Percentiles rank a stretch among this genome's conserved stretches.
Evolutionary conservation across 2,113 vertebrate species (phyloP).

Genomic region (Lonchura striata): DNA sequence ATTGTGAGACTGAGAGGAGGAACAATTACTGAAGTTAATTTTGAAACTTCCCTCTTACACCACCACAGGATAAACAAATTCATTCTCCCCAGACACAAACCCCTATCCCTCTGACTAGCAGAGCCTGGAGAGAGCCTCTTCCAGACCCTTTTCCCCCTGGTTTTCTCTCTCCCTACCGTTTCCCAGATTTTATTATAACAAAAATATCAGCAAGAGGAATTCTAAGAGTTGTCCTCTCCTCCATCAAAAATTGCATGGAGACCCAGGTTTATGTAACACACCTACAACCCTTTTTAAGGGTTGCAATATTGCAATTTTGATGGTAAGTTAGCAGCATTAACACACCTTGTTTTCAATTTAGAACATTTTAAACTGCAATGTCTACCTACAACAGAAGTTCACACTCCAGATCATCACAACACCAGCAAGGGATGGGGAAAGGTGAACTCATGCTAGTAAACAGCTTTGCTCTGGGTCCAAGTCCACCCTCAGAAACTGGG

Average conservation of each 20-base stretch:
- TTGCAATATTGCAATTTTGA: background rate
- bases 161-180: background rate
- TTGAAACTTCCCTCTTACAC: conserved; percentile 47
- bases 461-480: background rate
- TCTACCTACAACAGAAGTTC: background rate
- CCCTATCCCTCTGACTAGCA: background rate
- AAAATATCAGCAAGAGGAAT: background rate
- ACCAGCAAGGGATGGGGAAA: background rate
- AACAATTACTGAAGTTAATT: conserved; percentile 26
- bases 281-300: background rate
- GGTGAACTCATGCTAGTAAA: background rate
- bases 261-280: background rate
- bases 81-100: background rate
- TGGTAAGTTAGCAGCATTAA: background rate
- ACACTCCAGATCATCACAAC: background rate
- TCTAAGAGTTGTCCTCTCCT: background rate
- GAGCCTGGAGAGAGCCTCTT: background rate
- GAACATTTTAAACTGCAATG: background rate
- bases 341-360: background rate
- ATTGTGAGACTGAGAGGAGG: conserved; percentile 9
- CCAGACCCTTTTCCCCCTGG: fast-evolving
- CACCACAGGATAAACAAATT: background rate
- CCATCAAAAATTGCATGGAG: background rate
- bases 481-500: background rate
- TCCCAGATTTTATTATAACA: background rate